A percentile compares a stretch with the other conserved stretches of the same genome.
Conservation (phyloP, 2,113 vertebrate genomes). For the Dromiciops gliroides region DNA sequence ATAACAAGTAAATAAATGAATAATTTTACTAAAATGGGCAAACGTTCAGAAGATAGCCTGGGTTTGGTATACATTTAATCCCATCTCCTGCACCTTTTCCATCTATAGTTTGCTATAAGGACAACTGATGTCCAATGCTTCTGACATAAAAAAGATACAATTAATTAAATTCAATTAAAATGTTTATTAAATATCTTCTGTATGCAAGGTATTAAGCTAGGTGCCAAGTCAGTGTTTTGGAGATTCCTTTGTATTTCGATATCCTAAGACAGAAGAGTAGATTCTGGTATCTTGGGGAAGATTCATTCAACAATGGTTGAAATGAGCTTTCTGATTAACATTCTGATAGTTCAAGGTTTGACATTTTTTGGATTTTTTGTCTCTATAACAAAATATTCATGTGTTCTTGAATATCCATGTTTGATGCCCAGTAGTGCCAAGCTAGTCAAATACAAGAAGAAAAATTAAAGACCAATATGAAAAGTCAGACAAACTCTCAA, state of each 20-base stretch:
- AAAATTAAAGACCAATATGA: background rate
- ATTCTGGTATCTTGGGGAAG: conserved; percentile 21
- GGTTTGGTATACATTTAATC: background rate
- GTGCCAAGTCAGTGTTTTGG: background rate
- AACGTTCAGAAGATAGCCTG: background rate
- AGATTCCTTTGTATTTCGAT: background rate
- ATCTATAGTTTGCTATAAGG: background rate
- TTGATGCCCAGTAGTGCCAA: conserved; percentile 41
- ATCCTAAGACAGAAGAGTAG: conserved; percentile 11
- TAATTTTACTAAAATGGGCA: background rate
- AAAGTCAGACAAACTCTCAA: conserved; percentile 16
- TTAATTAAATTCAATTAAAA: background rate
- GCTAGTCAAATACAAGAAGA: conserved; percentile 43
- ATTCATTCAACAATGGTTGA: background rate
- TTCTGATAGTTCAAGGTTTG: background rate
- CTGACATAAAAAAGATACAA: background rate
- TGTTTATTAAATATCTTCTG: background rate
- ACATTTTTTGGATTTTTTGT: conserved; percentile 35
- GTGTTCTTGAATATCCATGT: conserved; percentile 56
- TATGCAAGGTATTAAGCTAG: background rate
- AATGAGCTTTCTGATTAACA: conserved; percentile 39
- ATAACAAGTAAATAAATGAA: background rate
- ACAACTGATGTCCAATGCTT: background rate
- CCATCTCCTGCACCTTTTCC: background rate
- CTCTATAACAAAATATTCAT: conserved; percentile 20